Base-by-base conservation (phyloP, 2,113 vertebrate species). In the Marmota monax region DNA sequence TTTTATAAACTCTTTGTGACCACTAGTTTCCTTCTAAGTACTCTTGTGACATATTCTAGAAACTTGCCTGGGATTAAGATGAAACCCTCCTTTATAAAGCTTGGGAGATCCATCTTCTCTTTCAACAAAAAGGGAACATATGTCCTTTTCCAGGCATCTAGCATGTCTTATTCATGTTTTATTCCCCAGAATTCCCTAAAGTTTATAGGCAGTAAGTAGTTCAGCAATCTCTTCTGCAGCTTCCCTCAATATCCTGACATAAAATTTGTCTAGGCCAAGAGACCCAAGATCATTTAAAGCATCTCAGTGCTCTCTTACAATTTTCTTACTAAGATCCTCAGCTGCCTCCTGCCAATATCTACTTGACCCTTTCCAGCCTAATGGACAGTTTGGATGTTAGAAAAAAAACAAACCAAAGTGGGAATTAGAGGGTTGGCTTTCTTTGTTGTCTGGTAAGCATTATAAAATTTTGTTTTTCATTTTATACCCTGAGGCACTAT, bases 111-210 rank as follows among this genome's bases (percentile, higher is more conserved):
- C 72, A 87, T 23, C 42, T 70, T 67, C n/a, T 65, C 74, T 88
- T 70, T 32, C 16, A 39, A 18, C 48, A 51, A 67, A 84, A 97
- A 86, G 90, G 18, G 73, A 84, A 14, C 48, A 56, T 76, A 20
- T 77, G 27, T 48, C 58, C 63, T 92, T 93, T 48, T 88, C 39
- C 34, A 67, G 32, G 58, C 5, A 51, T 78, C 56, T 7, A 37
- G 23, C 63, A 61, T 95, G 56, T 90, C 65, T 90, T 94, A 67
- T 79, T 80, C 63, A 61, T 95, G 56, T 90, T 56, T 90, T 94
- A 67, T 79, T 80, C 80, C 42, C 37, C 61, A 53, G 39, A 45
- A 76, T 61, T 74, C 79, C 37, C 23, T 69, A 72, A 84, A 88
- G 65, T 23, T 79, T 67, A 88, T 18, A 76, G 72, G 74, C 13